These are phyloP conservation scores for Colletes latitarsis DNA, from an alignment of 1,140 invertebrate genomes.

Conservation along the genomic window DNA sequence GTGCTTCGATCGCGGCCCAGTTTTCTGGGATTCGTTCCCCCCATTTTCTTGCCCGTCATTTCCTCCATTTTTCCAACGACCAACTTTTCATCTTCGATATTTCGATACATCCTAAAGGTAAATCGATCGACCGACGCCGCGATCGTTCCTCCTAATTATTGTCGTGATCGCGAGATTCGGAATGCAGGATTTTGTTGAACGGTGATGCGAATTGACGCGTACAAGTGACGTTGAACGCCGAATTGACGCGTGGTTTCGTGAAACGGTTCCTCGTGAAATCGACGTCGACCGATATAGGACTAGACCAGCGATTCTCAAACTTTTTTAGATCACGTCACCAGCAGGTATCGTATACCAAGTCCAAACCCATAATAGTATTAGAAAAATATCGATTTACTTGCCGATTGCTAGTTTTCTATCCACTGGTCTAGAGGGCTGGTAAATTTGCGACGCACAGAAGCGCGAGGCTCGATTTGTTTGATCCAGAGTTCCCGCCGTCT, in stretches of 20 bases:
- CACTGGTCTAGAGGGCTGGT: too few species aligned
- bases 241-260: slow-evolving; percentile 26
- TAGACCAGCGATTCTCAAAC: not conserved
- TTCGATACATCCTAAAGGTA: too few species aligned
- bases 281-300: not conserved
- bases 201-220: slow-evolving; percentile 41
- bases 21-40: slow-evolving; percentile 22
- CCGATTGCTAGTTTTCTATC: too few species aligned
- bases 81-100: too few species aligned
- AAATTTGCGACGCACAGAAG: too few species aligned
- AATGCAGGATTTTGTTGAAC: slow-evolving; percentile 13
- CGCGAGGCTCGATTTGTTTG: too few species aligned
- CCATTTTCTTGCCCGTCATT: not conserved
- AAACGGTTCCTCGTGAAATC: slow-evolving; percentile 11
- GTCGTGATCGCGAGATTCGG: slow-evolving; percentile 19
- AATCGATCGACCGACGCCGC: not conserved
- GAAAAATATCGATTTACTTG: too few species aligned
- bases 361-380: too few species aligned
- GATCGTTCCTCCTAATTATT: slow-evolving; percentile 23
- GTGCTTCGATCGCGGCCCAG: slow-evolving; percentile 12
- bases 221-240: slow-evolving; percentile 35
- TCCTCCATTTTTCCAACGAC: slow-evolving; percentile 12
- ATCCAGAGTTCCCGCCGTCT: too few species aligned
- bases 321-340: too few species aligned
- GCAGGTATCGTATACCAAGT: too few species aligned